Base-by-base conservation (phyloP, 2,113 vertebrate species). In the Leiothrix lutea region DNA sequence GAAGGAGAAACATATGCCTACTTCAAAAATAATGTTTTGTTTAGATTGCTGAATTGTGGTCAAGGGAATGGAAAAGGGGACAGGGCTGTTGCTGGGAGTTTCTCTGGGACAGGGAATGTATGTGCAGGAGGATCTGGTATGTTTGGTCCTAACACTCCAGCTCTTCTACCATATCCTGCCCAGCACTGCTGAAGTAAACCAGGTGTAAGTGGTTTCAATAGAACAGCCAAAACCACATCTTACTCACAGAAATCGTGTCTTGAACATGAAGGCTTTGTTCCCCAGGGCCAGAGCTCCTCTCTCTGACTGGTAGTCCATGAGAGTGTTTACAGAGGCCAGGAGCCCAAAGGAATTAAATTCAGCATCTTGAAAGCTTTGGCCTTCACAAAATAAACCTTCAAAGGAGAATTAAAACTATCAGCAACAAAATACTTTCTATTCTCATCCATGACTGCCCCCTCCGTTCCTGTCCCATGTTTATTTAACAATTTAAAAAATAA, bases 201-300 rank as follows among this genome's bases (percentile, higher is more conserved):
- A 98, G 98, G 98, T 98, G 96, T 96, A 97, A 98, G 97, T 97
- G 95, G 94, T 98, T 98, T 98, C 92, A 90, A 65, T 47, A 97
- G 95, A 94, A 96, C 95, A 97, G 97, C 97, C 97, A 97, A 98
- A 98, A 97, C 98, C 98, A 98, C 98, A 97, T 97, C 97, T 98
- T 97, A 97, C 92, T 85, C 19, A 48, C 85, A 97, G 96, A 97
- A 98, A 97, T 86, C 20, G 74, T 79, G 91, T 96, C 97, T 97
- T 96, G 90, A 97, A 97, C 97, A 95, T 96, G 91, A 92, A 91
- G 92, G 56, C 64, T 96, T 96, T 92, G 80, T 97, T 97, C 96
- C 93, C 80, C 50, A 90, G 92, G 94, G 89, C 95, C 92, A 90
- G 86, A 48, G 78, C 87, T 77, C 72, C 92, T 92, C 77, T 97